Conservation (phyloP, 1,140 invertebrate genomes). For the Magallana ariakensis region DNA sequence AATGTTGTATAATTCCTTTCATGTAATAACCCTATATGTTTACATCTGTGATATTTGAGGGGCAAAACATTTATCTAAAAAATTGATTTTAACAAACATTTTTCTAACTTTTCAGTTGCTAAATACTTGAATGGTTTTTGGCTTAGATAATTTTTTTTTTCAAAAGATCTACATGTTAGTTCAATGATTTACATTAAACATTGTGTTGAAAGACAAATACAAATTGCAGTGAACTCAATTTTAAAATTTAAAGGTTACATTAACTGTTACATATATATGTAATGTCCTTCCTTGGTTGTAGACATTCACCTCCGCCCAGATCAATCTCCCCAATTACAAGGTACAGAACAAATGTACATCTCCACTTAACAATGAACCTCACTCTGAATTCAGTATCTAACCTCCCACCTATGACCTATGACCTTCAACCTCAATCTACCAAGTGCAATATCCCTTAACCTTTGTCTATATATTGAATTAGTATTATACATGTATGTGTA, state of each 20-base stretch:
- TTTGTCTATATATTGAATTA: neutral
- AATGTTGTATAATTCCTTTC: no score
- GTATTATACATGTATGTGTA: neutral
- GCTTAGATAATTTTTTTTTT: no score
- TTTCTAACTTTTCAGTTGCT: no score
- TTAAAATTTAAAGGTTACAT: neutral
- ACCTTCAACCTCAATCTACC: neutral
- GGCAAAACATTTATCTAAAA: no score
- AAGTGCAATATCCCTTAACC: neutral
- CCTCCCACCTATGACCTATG: slow-evolving; percentile 17
- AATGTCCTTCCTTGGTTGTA: neutral
- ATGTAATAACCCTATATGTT: no score
- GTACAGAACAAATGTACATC: neutral
- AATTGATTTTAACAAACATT: no score
- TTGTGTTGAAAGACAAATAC: no score
- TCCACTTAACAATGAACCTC: slow-evolving; percentile 24
- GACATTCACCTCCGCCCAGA: slow-evolving; percentile 5
- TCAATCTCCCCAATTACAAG: slow-evolving; percentile 16
- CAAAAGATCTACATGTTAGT: no score
- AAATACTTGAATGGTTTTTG: no score
- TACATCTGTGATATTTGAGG: no score
- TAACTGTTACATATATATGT: neutral
- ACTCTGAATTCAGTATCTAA: neutral
- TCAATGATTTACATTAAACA: no score
- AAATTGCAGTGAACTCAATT: neutral